Percentiles rank a stretch among this genome's conserved stretches.
Conservation (phyloP, 1,140 invertebrate species). For the Cyphomyrmex costatus region DNA sequence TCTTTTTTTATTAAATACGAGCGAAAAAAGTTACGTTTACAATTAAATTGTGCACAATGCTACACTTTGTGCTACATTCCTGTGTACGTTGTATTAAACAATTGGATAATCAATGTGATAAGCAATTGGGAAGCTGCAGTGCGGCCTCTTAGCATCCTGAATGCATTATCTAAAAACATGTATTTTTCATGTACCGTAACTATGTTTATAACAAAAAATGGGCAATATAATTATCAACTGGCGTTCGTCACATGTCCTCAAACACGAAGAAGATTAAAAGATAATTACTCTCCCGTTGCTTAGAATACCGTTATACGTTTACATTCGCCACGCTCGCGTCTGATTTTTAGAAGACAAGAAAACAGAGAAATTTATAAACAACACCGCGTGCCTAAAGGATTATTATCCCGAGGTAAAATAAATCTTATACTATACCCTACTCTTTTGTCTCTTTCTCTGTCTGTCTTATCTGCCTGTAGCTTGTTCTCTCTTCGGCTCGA, state of each 20-base stretch:
- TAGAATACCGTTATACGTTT: background rate
- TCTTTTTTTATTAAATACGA: too few relatives aligned
- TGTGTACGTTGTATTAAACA: too few relatives aligned
- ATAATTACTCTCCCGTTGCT: background rate
- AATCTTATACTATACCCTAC: constrained; percentile 28
- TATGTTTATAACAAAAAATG: constrained; percentile 12
- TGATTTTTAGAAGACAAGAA: constrained; percentile 21
- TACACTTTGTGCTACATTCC: too few relatives aligned
- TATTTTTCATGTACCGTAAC: background rate
- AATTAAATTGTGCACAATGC: too few relatives aligned
- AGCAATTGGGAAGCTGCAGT: too few relatives aligned
- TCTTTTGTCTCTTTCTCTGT: constrained; percentile 31
- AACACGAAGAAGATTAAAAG: background rate
- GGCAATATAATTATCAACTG: constrained; percentile 23
- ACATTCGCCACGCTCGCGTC: background rate
- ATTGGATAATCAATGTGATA: too few relatives aligned
- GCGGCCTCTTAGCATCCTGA: background rate
- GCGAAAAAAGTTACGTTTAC: too few relatives aligned
- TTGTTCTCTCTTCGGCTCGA: constrained; percentile 69
- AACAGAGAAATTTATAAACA: constrained; percentile 39
- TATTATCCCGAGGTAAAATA: constrained; percentile 41
- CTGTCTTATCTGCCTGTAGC: constrained; percentile 37
- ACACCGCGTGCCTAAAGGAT: constrained; percentile 18
- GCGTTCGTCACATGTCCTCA: background rate
- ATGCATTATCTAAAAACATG: constrained; percentile 9